A percentile compares a stretch with the other conserved stretches of the same genome.
phyloP scores from a whole-genome alignment of 2,888 invertebrate species.

The Blera fallax region DNA sequence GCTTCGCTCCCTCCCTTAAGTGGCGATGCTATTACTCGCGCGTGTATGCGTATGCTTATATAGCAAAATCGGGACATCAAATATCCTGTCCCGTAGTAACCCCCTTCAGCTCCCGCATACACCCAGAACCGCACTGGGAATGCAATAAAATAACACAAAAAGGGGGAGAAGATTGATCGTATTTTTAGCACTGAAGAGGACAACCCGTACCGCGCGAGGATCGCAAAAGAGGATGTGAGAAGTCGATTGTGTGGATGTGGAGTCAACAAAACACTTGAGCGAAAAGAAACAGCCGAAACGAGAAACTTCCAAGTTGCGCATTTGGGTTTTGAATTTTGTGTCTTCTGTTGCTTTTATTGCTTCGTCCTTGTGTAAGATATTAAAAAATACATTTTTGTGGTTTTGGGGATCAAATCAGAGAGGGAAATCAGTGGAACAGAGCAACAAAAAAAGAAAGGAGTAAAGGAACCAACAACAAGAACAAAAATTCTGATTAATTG shows the following conservation, averaged over 20 bases:
- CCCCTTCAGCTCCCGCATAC: background rate
- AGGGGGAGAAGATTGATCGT: slow-evolving; percentile 70
- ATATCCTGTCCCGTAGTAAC: slow-evolving; percentile 60
- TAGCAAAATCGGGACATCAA: slow-evolving; percentile 54
- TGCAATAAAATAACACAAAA: slow-evolving; percentile 60
- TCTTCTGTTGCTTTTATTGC: slow-evolving; percentile 50
- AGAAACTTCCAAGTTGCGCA: slow-evolving; percentile 4
- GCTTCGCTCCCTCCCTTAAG: slow-evolving; percentile 54
- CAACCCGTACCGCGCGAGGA: slow-evolving; percentile 60
- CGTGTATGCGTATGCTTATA: slow-evolving; percentile 32
- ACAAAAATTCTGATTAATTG: slow-evolving; percentile 62
- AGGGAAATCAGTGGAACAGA: slow-evolving; percentile 19
- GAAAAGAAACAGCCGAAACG: background rate
- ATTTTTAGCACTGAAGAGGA: slow-evolving; percentile 71
- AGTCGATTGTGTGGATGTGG: slow-evolving; percentile 22
- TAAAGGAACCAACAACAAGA: slow-evolving; percentile 8
- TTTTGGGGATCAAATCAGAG: slow-evolving; percentile 63
- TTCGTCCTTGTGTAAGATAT: slow-evolving; percentile 70
- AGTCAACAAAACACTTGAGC: slow-evolving; percentile 54
- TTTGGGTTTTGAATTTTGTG: slow-evolving; percentile 7
- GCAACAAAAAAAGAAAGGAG: background rate
- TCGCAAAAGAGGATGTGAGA: slow-evolving; percentile 54
- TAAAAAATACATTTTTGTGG: slow-evolving; percentile 51
- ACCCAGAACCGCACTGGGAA: slow-evolving; percentile 22
- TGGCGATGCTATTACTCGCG: background rate